Evolutionary conservation across 2,797 vertebrate genomes (phyloP).

Genomic region (Parotocinclus haroldoi): DNA sequence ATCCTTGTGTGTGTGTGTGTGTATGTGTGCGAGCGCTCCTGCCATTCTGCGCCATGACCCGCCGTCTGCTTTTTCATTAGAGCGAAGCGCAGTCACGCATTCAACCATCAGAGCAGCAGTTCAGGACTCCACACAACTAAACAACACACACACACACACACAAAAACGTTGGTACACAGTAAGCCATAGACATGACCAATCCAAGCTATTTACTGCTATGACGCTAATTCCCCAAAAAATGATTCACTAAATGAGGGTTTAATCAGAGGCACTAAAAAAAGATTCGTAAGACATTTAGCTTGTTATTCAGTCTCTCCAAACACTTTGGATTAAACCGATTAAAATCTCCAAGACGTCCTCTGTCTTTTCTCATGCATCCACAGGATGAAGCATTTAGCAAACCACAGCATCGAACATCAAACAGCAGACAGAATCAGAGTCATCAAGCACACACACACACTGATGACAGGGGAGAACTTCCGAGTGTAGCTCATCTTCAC

Average conservation of each 20-base stretch:
- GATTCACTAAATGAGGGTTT: slow-evolving; percentile 21
- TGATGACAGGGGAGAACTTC: slow-evolving; percentile 42
- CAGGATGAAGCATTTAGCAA: slow-evolving; percentile 42
- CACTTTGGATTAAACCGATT: slow-evolving; percentile 16
- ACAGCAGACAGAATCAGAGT: slow-evolving; percentile 29
- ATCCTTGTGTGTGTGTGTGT: slow-evolving; percentile 14
- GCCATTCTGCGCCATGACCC: slow-evolving; percentile 6
- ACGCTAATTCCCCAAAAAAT: slow-evolving; percentile 16
- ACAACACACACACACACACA: slow-evolving; percentile 19
- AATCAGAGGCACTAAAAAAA: slow-evolving; percentile 16
- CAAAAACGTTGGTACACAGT: slow-evolving; percentile 10
- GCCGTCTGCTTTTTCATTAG: slow-evolving; percentile 44
- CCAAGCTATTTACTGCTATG: slow-evolving; percentile 12
- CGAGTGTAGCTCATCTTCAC: slow-evolving; percentile 46
- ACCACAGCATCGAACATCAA: slow-evolving; percentile 45
- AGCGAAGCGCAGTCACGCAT: slow-evolving; percentile 49
- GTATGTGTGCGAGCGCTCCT: slow-evolving; percentile 3
- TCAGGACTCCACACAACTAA: slow-evolving; percentile 35
- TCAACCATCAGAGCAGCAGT: slow-evolving; percentile 57
- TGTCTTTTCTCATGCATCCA: slow-evolving; percentile 30
- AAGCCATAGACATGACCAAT: not conserved
- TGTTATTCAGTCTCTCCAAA: not conserved
- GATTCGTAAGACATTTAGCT: slow-evolving; percentile 4
- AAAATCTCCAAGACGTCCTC: slow-evolving; percentile 15
- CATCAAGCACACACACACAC: slow-evolving; percentile 34